These are phyloP conservation scores for Sula dactylatra DNA, from an alignment of 2,113 vertebrate species.

Conservation along the genomic window DNA sequence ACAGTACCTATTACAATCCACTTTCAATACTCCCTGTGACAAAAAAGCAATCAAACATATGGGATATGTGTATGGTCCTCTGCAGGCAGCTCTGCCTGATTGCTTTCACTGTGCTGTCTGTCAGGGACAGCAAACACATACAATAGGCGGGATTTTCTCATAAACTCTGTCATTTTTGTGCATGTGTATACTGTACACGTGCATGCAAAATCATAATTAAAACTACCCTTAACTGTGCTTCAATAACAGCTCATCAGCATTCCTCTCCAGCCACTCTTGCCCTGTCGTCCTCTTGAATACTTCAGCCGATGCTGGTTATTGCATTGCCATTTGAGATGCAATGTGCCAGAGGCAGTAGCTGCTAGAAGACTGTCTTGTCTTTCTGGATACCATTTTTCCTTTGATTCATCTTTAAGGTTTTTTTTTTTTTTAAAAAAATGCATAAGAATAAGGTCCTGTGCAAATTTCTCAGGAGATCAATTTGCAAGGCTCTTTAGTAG, in stretches of 20 bases:
- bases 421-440: background rate
- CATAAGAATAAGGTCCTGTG: conserved; percentile 50
- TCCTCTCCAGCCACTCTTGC: background rate
- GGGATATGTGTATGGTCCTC: background rate
- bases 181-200: background rate
- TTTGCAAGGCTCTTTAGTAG: conserved; percentile 64
- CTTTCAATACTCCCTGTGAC: background rate
- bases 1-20: background rate
- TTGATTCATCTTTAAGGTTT: conserved; percentile 58
- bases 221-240: background rate
- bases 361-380: conserved; percentile 13
- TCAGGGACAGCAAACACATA: background rate
- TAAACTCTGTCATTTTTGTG: background rate
- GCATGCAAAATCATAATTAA: background rate
- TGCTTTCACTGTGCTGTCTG: background rate
- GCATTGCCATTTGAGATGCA: background rate
- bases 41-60: background rate
- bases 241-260: background rate
- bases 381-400: conserved; percentile 39
- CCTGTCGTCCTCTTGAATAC: background rate
- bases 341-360: conserved; percentile 27
- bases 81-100: background rate
- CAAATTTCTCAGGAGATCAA: conserved; percentile 70
- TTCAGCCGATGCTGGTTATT: background rate
- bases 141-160: background rate